Evolutionary conservation across 2,113 vertebrate species (phyloP), one percentile per base, ranked within the genome.

Genomic region (Gallinago paraguaiae): DNA sequence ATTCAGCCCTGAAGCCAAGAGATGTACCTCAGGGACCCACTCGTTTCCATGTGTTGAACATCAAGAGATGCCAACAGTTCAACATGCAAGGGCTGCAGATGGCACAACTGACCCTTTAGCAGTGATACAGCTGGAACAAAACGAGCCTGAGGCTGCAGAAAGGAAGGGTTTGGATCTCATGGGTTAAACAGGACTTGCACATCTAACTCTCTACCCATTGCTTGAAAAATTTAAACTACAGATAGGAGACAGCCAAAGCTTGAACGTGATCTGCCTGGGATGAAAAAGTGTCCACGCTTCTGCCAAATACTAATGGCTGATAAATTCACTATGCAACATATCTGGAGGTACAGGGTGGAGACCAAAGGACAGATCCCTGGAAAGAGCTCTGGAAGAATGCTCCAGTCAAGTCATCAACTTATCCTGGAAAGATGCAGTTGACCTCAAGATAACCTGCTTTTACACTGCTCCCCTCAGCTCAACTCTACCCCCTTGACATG

Each of bases 201-300:
- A 71, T 31, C 28, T 51, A 70, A 23, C 16, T 51, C 39, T 45
- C 72, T 70, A 65, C 53, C 64, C 17, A 0, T 28, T 75, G 57
- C 82, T 88, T n/a, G 67, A 33, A 68, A 91, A 96, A 67, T 15
- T 17, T 43, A 5, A 72, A 48, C 57, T 93, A 76, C 50, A 63
- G 54, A 70, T 1, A 81, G 61, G n/a, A 90, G 30, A 56, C 25
- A 68, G 88, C 71, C 85, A 95, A 88, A 84, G 46, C 39, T 57
- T 31, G 3, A 88, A 81, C 57, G 31, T 2, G 48, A 84, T 78
- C 91, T 96, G 79, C 85, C 88, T 79, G 90, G 76, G 72, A 93
- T 1, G 1, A 91, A 33, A 45, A 43, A 76, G 10, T 37, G 53
- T 63, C 48, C 31, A 19, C 8, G 1, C 6, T 75, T 74, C 50